Conservation (phyloP, 2,888 invertebrate genomes). For the Tiliacea aurago region DNA sequence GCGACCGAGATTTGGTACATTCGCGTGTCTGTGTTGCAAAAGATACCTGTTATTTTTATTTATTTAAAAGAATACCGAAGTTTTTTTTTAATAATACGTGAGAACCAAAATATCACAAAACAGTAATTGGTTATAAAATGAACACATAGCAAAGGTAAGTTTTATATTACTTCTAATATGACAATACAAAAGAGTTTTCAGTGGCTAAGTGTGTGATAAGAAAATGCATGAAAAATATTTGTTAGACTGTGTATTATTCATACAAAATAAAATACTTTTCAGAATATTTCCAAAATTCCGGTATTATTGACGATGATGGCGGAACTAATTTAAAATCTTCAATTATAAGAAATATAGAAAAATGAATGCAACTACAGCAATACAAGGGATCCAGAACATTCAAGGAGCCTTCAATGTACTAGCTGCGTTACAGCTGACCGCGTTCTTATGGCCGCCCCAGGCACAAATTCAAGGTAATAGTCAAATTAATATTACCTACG, state of each 20-base stretch:
- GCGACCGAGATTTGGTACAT: slow-evolving; percentile 1
- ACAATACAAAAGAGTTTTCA: neutral
- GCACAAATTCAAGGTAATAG: slow-evolving; percentile 48
- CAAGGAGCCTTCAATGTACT: slow-evolving; percentile 56
- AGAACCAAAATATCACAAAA: neutral
- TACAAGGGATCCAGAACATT: slow-evolving; percentile 33
- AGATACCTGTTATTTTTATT: neutral
- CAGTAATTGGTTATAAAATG: neutral
- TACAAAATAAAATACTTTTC: neutral
- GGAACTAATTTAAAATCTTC: neutral
- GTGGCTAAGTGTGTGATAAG: neutral
- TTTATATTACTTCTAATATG: neutral
- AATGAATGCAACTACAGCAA: slow-evolving; percentile 48
- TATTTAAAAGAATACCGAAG: no score
- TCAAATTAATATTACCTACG: neutral
- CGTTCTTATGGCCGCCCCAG: slow-evolving; percentile 57
- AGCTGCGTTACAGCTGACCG: slow-evolving; percentile 53
- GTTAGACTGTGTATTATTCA: neutral
- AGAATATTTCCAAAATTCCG: neutral
- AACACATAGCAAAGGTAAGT: neutral
- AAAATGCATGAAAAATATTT: neutral
- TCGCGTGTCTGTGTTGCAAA: neutral
- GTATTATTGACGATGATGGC: neutral
- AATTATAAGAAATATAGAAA: neutral
- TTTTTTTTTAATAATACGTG: neutral